Base-by-base conservation (phyloP, 64 coral and sea anemone genomes). In the Stylophora pistillata region DNA sequence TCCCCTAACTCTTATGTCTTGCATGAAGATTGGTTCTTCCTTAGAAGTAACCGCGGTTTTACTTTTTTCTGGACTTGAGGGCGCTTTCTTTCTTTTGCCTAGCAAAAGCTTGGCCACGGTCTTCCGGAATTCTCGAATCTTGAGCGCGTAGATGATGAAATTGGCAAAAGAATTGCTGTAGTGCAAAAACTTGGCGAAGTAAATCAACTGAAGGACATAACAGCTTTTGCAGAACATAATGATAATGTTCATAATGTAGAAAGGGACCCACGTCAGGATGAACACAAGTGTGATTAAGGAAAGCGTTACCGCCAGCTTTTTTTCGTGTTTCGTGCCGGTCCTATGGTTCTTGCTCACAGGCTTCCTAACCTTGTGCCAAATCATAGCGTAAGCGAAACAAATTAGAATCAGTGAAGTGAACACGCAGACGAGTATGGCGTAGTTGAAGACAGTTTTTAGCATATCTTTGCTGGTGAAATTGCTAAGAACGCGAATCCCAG, bases 141-240 rank as follows among this genome's bases (percentile, higher is more conserved):
- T 85, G 26, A 92, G 82, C 29, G 81, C 85, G 47, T 92, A 92
- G 20, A 92, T 86, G 30, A 92, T 56, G 21, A 92, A 83, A 72
- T 92, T 92, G 15, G 82, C 90, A 18, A 92, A 86, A 0, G 90
- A 92, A 54, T 92, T 92, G 37, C 90, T 92, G 71, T 86, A 92
- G 54, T 92, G 90, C 28, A 92, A 76, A 10, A 92, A 85, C 71
- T 92, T 92, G 27, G 81, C 74, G 37, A 73, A 86, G 74, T 92
- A 92, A 72, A 86, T 61, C 10, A 86, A 66, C 27, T 92, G 73
- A n/a, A 92, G 81, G 20, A 86, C 57, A 52, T 86, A 86, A 25
- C 90, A 92, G 4, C 47, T 56, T 9, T 15, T 14, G 58, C 90
- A 92, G 28, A 82, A 86, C 37, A 92, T 86, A 27, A 86, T 78